Conservation (phyloP, 2,888 invertebrate genomes). For the Drosophila conformis region DNA sequence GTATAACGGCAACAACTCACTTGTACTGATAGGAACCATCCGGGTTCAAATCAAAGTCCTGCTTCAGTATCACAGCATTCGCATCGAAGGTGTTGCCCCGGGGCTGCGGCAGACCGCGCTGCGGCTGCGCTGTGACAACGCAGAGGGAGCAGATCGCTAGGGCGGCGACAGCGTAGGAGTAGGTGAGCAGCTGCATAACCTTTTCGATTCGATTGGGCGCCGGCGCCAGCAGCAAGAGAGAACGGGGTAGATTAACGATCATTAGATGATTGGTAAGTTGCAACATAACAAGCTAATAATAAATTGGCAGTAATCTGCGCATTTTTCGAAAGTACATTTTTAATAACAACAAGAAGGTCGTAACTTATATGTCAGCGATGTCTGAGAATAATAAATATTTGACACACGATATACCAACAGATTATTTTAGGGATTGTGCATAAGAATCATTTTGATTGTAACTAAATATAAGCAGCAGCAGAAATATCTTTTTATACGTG, state of each 20-base stretch:
- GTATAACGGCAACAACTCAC: constrained; percentile 75
- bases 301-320: constrained; percentile 35
- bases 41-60: constrained; percentile 85
- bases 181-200: constrained; percentile 83
- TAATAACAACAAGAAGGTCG: constrained; percentile 29
- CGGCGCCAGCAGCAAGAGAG: constrained; percentile 2
- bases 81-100: constrained; percentile 80
- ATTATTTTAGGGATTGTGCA: background rate
- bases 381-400: background rate
- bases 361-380: constrained; percentile 1
- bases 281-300: constrained; percentile 35
- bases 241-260: constrained; percentile 16
- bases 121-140: constrained; percentile 78
- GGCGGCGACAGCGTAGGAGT: constrained; percentile 74
- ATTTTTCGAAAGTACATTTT: constrained; percentile 39
- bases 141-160: constrained; percentile 81
- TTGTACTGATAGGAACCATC: constrained; percentile 86
- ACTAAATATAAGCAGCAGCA: background rate
- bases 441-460: background rate
- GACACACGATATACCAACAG: background rate
- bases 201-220: constrained; percentile 51
- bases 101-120: constrained; percentile 82
- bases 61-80: constrained; percentile 86
- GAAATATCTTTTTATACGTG: no score
- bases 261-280: constrained; percentile 35